A percentile compares a stretch with the other conserved stretches of the same genome.
phyloP scores from a whole-genome alignment of 2,888 invertebrate genomes.

The Ctena decussata region DNA sequence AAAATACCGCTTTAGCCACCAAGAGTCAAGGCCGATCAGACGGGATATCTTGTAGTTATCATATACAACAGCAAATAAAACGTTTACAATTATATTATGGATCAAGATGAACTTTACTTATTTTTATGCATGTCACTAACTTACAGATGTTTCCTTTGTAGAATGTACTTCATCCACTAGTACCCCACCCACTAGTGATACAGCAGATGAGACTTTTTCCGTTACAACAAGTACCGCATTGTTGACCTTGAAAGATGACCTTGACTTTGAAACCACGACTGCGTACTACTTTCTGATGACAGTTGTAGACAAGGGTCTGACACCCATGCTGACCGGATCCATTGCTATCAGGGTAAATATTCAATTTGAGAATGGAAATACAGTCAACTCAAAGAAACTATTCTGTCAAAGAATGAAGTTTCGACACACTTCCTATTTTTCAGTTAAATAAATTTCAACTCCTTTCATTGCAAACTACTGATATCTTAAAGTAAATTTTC shows the following conservation, averaged over 20 bases:
- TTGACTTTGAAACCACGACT: conserved; percentile 76
- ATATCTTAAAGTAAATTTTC: no score
- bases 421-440: no score
- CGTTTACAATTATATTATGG: no score
- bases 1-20: no score
- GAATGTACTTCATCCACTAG: conserved; percentile 38
- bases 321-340: conserved; percentile 68
- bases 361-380: no score
- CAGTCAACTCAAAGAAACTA: no score
- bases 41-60: no score
- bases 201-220: conserved; percentile 65
- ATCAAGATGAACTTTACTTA: neutral
- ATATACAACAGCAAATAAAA: no score
- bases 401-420: no score
- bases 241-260: conserved; percentile 65
- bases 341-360: conserved; percentile 73
- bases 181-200: conserved; percentile 34
- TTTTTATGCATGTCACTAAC: neutral
- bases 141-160: conserved; percentile 8
- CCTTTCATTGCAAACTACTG: no score
- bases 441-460: no score
- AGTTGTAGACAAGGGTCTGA: conserved; percentile 67
- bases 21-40: no score
- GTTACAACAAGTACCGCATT: conserved; percentile 64
- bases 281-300: conserved; percentile 71